Base-by-base conservation (phyloP, 2,888 invertebrate genomes). In the Melanchra persicariae region DNA sequence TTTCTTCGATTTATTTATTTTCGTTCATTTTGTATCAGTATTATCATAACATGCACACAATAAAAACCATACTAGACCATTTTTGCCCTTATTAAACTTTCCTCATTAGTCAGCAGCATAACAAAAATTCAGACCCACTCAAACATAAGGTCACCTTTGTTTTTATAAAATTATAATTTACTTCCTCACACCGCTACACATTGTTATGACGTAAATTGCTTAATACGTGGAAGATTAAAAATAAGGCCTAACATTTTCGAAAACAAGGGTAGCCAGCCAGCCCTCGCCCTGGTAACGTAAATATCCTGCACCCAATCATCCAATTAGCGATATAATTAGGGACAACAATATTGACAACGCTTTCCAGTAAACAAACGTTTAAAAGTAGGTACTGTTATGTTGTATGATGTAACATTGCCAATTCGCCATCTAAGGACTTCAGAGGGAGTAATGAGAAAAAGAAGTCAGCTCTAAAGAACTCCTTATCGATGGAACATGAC, bases 191-290 rank as follows among this genome's bases (percentile, higher is more conserved):
- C 22, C 26, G 9, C 43, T 55, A 19, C 15, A 34, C 10, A 34
- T 70, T 71, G n/a, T 71, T 71, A 59, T 59, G 52, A 45, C 71
- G 24, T 54, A 52, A 52, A 71, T 59, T 71, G 40, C 30, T 58
- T 19, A 78, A 19, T 43, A 54, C n/a, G 47, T 78, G 60, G 37
- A 54, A 59, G 54, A 49, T 34, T 49, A 55, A 71, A 70, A 74
- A 74, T 52, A 54, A 43, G 19, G 10, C n/a, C 30, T 8, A 24
- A 45, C 30, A 40, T 59, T 71, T 59, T 43, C 0, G 24, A 43
- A 26, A 70, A 59, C 15, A 19, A 12, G 72, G 49, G 43, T 10
- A 7, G 24, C 40, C 4, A 7, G 24, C 40, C 4, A 37, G 24
- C 24, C 24, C 22, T 43, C 59, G 34, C 37, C 47, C 34, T n/a